A percentile compares a stretch with the other conserved stretches of the same genome.
These are phyloP conservation scores for Atta texana DNA, from an alignment of 1,140 invertebrate species.

Conservation along the genomic window DNA sequence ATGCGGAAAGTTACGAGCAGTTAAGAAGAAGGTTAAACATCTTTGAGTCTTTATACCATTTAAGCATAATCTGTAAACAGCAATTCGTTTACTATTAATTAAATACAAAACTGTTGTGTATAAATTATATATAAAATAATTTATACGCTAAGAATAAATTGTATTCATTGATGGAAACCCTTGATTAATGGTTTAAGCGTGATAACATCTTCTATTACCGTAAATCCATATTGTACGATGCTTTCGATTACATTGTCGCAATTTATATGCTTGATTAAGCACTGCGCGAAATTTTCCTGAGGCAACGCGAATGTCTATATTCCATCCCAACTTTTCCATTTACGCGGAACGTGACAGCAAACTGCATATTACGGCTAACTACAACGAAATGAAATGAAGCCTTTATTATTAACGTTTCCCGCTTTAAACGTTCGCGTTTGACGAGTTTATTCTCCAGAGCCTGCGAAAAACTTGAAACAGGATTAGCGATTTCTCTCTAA, in stretches of 20 bases:
- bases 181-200: not conserved
- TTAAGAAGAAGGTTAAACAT: constrained; percentile 35
- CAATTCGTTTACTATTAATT: constrained; percentile 30
- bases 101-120: not conserved
- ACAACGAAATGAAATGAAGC: constrained; percentile 23
- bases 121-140: not conserved
- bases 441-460: not conserved
- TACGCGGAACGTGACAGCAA: constrained; percentile 23
- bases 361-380: constrained; percentile 29
- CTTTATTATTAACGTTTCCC: constrained; percentile 38
- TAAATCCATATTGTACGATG: not conserved
- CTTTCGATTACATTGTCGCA: constrained; percentile 17
- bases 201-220: constrained; percentile 11
- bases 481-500: constrained; percentile 29
- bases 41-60: constrained; percentile 37
- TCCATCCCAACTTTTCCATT: constrained; percentile 25
- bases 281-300: constrained; percentile 15
- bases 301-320: not conserved
- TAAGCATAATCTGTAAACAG: constrained; percentile 15
- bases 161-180: not conserved
- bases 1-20: constrained; percentile 58
- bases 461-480: constrained; percentile 7
- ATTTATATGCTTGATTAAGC: constrained; percentile 27
- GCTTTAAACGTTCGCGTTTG: constrained; percentile 14
- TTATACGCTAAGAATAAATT: constrained; percentile 4